phyloP scores from a whole-genome alignment of 2,797 vertebrate genomes.

The Mus spretus region DNA sequence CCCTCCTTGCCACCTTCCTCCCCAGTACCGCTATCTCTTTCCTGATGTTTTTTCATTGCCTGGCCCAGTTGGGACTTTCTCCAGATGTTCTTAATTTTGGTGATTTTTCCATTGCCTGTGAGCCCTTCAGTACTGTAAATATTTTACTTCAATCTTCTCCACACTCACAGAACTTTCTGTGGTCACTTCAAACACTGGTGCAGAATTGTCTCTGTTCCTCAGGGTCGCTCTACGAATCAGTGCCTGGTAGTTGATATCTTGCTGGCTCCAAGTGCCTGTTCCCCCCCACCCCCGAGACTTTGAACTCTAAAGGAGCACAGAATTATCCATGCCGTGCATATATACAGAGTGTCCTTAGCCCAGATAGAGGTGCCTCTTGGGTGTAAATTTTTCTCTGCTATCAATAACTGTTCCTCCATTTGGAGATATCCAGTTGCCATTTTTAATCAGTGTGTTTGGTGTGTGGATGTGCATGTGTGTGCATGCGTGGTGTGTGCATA shows the following conservation, averaged over 20 bases:
- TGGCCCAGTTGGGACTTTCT: not conserved
- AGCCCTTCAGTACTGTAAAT: constrained; percentile 34
- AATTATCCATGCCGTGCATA: not conserved
- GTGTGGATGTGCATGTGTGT: too few species aligned
- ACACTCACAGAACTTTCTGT: not conserved
- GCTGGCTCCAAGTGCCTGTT: accelerated
- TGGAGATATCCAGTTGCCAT: not conserved
- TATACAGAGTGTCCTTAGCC: accelerated
- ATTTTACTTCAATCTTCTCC: constrained; percentile 23
- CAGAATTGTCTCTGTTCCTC: not conserved
- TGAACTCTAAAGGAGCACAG: not conserved
- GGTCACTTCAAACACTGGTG: constrained; percentile 4
- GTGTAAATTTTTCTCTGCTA: not conserved
- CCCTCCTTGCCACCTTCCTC: not conserved
- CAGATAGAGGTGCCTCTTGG: not conserved
- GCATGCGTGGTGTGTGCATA: not conserved
- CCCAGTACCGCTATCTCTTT: not conserved
- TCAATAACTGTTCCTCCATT: not conserved
- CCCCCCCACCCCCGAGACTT: not conserved
- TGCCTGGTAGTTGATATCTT: not conserved
- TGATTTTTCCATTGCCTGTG: not conserved
- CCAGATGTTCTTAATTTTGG: constrained; percentile 72
- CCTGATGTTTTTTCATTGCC: not conserved
- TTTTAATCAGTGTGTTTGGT: not conserved
- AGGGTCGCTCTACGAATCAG: not conserved